Percentiles rank a stretch among this genome's conserved stretches.
These are phyloP conservation scores for Epirrhoe alternata DNA, from an alignment of 2,888 invertebrate genomes.

Conservation along the genomic window DNA sequence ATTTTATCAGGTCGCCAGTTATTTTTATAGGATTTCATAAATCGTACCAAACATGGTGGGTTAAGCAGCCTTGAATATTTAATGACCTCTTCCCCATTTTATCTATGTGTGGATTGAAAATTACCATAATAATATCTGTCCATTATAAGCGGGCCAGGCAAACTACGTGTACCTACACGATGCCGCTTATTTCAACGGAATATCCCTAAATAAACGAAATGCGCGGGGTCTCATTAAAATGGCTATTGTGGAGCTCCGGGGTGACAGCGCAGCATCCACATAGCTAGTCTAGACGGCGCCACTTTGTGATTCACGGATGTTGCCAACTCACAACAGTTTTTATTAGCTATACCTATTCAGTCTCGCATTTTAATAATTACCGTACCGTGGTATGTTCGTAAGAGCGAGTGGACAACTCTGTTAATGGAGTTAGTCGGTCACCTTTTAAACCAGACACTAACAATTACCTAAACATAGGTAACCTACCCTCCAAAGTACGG, in stretches of 20 bases:
- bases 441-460: no score
- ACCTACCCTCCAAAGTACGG: no score
- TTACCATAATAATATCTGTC: not conserved
- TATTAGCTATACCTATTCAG: constrained; percentile 4
- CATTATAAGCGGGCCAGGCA: not conserved
- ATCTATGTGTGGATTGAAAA: not conserved
- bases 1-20: no score
- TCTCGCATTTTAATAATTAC: not conserved
- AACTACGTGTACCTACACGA: not conserved
- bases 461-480: no score
- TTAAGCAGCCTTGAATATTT: not conserved
- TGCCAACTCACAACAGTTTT: constrained; percentile 23
- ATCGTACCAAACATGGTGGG: not conserved
- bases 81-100: not conserved
- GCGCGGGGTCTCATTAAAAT: constrained; percentile 27
- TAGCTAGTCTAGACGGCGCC: constrained; percentile 66
- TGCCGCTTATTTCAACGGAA: not conserved
- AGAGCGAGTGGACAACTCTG: no score
- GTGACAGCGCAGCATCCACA: constrained; percentile 51
- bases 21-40: not conserved
- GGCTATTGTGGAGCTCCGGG: constrained; percentile 41
- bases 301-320: constrained; percentile 51
- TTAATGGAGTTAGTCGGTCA: no score
- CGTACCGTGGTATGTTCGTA: not conserved
- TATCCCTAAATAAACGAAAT: not conserved